Evolutionary conservation across 2,888 invertebrate genomes (phyloP), one percentile per base, ranked within the genome.

Genomic region (Napeogenes sylphis): DNA sequence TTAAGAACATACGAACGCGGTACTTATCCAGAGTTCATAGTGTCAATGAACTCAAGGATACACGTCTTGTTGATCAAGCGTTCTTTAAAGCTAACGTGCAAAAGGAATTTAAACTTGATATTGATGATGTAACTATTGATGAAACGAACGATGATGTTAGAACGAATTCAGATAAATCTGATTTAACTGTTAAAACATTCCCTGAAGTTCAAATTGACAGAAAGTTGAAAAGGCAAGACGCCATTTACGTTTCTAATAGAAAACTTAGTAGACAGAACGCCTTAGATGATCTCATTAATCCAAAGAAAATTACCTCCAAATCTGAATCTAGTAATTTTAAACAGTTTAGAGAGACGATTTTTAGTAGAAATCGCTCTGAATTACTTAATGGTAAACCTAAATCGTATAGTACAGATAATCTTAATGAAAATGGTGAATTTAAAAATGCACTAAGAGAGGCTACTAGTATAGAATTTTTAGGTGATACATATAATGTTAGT

Each of bases 301-400:
- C 73, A 56, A 77, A 13, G 58, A 54, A 73, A 21, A 33, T 55
- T 59, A 45, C 54, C 21, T 54, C 59, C 14, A 70, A 67, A 71
- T 83, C 87, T 30, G 82, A 81, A 67, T 82, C 82, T 38, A 68
- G 63, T 67, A 70, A 73, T 56, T 13, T 67, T 14, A 68, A 70
- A 35, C 76, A 70, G 67, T 69, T 71, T 14, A 78, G 73, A 74
- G 74, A 77, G 68, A 81, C 77, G n/a, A 78, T 81, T 62, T 85
- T 84, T 59, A 80, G 77, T 59, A 80, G 75, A 73, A 82, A 78
- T 71, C 72, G 82, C 21, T 81, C 81, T 56, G 81, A 80, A 35
- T 75, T 83, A 58, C 87, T 78, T 63, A 85, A 87, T 56, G 88
- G 89, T n/a, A 90, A 85, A 79, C 83, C 83, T 42, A 91, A 91